Base-by-base conservation (phyloP, 2,113 vertebrate species). In the Pseudorectes ferrugineus region DNA sequence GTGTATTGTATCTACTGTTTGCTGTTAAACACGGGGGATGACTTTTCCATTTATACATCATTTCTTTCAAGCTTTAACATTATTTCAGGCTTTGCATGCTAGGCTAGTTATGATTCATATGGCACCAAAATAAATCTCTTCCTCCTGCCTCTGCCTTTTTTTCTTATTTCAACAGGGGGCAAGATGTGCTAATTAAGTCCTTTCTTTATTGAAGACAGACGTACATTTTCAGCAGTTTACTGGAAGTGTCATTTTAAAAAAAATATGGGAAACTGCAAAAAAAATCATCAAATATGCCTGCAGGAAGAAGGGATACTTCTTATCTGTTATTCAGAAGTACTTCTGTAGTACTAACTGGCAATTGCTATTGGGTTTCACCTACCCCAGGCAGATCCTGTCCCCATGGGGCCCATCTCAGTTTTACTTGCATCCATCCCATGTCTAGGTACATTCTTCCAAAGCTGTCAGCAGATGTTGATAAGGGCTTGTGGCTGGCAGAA, bases 1-100 rank as follows among this genome's bases (percentile, higher is more conserved):
- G 71, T 96, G 93, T 91, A 89, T 93, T 96, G 51, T 85, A 85
- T 94, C 95, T 93, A 95, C 95, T 94, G 85, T 92, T 95, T 90
- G 90, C 78, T 94, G 90, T 94, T 94, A 92, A 95, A 94, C 75
- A 90, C 8, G 21, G 59, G 81, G 71, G 71, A 85, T 92, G 88
- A 88, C 67, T 95, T 96, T 96, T 96, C 85, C 87, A 79, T 92
- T 96, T 90, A 90, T 85, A 89, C 42, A 89, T 91, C 19, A 92
- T 88, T 93, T 94, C 49, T 80, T 94, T 91, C 85, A 89, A 68
- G 70, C 87, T 86, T 93, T 74, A 92, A 42, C 36, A 59, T 88
- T 92, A 95, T 96, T 95, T 93, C 80, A 91, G 61, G 38, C 79
- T 94, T 93, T 79, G 73, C 81, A 95, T 88, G 85, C 38, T 88